Evolutionary conservation across 2,888 invertebrate species (phyloP), one percentile per base, ranked within the genome.

Genomic region (Gymnocheta viridis): DNA sequence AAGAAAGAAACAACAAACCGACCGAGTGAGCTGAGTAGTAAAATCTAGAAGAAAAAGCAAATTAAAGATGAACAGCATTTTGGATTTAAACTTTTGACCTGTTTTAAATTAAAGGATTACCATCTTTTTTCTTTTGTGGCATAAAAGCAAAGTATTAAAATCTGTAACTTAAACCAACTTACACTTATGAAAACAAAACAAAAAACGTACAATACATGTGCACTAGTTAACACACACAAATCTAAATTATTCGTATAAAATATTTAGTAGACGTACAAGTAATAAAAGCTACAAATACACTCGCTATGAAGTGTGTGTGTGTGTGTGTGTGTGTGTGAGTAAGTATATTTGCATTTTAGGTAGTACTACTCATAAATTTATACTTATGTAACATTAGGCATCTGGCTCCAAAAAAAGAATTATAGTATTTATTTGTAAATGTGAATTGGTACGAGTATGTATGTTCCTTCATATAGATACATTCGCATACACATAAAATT

Each of bases 71-170:
- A 69, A 69, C 35, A 64, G 56, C 38, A 79, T 64, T 74, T 64
- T 76, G 38, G 4, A 41, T 62, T 41, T 79, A 69, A 79, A 82
- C 82, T 74, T 74, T 79, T 79, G 82, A 76, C 79, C 82, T 82
- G 74, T 74, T 79, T 74, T 49, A 49, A 74, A 69, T 64, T 73
- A 58, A 77, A 60, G 41, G 17, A 35, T 35, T 14, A 2, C 38
- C 4, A 12, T 56, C 7, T 19, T 51, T 12, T 7, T 14, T 12
- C 12, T 47, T 32, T 44, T 58, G 19, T 56, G 3, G 14, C 27
- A 17, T 19, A n/a, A 24, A 69, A 69, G 44, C 35, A 58, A 60
- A 60, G 44, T 41, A 56, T 38, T 47, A 56, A 77, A 51, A 77
- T 67, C 35, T 77, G 24, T 47, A 47, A 66, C 32, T 29, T 44